Evolutionary conservation across 1,140 invertebrate genomes (phyloP).

Genomic region (Pseudachorutes palmiensis): DNA sequence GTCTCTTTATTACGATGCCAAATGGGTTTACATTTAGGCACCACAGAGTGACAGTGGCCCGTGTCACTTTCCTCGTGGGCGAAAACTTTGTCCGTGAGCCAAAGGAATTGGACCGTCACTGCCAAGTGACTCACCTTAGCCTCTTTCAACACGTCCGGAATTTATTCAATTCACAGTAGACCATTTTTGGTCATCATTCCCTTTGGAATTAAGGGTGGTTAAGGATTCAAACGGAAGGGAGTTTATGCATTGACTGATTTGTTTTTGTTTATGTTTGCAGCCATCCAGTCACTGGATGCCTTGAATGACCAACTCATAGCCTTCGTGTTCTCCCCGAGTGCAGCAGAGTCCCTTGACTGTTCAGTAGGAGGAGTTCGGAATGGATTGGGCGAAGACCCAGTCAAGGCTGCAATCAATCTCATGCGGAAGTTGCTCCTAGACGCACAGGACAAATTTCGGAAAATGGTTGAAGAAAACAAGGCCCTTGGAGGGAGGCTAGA

Average conservation of each 20-base stretch:
- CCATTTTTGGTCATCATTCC: neutral
- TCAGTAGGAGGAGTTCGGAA: slow-evolving; percentile 35
- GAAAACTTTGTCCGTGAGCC: neutral
- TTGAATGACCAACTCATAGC: slow-evolving; percentile 48
- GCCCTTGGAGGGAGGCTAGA: slow-evolving; percentile 55
- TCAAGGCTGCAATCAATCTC: slow-evolving; percentile 44
- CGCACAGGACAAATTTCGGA: slow-evolving; percentile 54
- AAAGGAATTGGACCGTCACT: neutral
- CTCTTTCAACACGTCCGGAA: neutral
- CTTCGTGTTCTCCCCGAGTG: slow-evolving; percentile 42
- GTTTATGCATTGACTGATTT: no score
- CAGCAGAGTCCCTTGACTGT: slow-evolving; percentile 25
- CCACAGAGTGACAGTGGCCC: no score
- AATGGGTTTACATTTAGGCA: no score
- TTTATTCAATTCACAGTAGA: neutral
- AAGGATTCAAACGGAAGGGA: neutral
- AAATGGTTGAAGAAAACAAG: slow-evolving; percentile 63
- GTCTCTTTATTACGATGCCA: no score
- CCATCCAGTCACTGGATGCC: slow-evolving; percentile 46
- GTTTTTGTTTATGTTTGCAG: slow-evolving; percentile 40
- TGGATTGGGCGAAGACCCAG: slow-evolving; percentile 39
- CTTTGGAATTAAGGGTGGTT: neutral
- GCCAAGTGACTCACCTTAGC: neutral
- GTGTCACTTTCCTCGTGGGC: no score
- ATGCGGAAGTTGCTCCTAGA: slow-evolving; percentile 39